Percentiles rank a stretch among this genome's conserved stretches.
phyloP scores from a whole-genome alignment of 2,888 invertebrate genomes.

The Dolomedes plantarius region DNA sequence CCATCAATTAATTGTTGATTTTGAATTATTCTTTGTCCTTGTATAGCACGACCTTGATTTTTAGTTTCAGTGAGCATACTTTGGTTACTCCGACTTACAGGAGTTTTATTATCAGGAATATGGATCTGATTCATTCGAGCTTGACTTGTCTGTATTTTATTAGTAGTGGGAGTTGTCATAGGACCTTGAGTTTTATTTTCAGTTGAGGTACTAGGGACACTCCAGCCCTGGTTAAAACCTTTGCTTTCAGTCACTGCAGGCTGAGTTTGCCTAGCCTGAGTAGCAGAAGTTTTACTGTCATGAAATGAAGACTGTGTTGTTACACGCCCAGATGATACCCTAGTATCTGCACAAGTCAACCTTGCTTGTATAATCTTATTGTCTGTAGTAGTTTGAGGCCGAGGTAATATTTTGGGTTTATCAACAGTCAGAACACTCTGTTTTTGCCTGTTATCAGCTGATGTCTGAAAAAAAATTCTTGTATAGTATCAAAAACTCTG shows the following conservation, averaged over 20 bases:
- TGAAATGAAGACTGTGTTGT: background rate
- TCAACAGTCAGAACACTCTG: conserved; percentile 16
- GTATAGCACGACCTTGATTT: background rate
- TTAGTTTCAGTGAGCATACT: conserved; percentile 19
- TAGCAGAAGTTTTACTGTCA: conserved; percentile 26
- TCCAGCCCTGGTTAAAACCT: conserved; percentile 20
- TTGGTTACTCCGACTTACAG: background rate
- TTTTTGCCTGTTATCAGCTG: conserved; percentile 43
- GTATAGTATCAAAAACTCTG: too few relatives aligned
- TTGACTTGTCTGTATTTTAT: background rate
- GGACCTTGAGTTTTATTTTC: conserved; percentile 29
- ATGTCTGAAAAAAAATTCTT: conserved; percentile 26
- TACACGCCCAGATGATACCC: conserved; percentile 15
- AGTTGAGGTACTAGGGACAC: background rate
- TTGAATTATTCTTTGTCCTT: conserved; percentile 1
- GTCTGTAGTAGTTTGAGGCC: conserved; percentile 27
- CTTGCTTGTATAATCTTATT: conserved; percentile 34
- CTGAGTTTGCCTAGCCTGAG: background rate
- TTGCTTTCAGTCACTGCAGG: conserved; percentile 23
- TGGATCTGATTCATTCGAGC: background rate
- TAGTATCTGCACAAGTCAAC: conserved; percentile 13
- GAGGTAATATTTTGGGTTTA: conserved; percentile 23
- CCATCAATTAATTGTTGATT: conserved; percentile 26
- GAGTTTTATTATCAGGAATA: conserved; percentile 1
- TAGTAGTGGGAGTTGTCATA: background rate